Conservation (phyloP, 2,888 invertebrate genomes). For the Cryptosula pallasiana region DNA sequence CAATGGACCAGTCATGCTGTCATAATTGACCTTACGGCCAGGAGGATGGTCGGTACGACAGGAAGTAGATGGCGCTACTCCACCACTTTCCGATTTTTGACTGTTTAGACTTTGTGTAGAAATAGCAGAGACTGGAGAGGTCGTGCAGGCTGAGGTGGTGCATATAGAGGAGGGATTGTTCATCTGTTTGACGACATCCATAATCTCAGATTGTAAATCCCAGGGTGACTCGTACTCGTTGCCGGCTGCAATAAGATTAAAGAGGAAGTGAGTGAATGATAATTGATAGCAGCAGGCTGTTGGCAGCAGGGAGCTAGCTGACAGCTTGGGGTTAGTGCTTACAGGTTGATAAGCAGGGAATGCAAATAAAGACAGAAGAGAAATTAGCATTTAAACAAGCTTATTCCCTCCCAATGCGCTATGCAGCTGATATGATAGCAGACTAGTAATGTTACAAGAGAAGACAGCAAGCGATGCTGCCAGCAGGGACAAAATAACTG, state of each 20-base stretch:
- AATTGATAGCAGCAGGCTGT: too few relatives aligned
- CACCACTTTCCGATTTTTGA: background rate
- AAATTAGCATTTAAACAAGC: too few relatives aligned
- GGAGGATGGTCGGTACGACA: background rate
- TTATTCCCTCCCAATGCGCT: too few relatives aligned
- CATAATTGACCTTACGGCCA: background rate
- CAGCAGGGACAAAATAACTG: too few relatives aligned
- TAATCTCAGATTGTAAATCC: slow-evolving; percentile 9
- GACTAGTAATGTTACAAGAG: too few relatives aligned
- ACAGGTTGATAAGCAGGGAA: too few relatives aligned
- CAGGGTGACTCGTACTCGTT: slow-evolving; percentile 15
- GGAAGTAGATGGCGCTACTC: background rate
- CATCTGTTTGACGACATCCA: slow-evolving; percentile 2
- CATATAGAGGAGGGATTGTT: background rate
- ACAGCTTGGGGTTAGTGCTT: too few relatives aligned
- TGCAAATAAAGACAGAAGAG: too few relatives aligned
- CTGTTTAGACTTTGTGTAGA: background rate
- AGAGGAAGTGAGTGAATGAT: background rate
- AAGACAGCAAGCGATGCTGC: too few relatives aligned
- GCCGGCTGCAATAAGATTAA: background rate
- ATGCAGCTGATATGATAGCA: too few relatives aligned
- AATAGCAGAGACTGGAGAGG: too few relatives aligned
- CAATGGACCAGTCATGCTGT: background rate
- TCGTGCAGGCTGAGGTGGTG: background rate
- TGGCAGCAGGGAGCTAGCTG: too few relatives aligned